Conservation (phyloP, 2,888 invertebrate species). For the Boloria euphrosyne region DNA sequence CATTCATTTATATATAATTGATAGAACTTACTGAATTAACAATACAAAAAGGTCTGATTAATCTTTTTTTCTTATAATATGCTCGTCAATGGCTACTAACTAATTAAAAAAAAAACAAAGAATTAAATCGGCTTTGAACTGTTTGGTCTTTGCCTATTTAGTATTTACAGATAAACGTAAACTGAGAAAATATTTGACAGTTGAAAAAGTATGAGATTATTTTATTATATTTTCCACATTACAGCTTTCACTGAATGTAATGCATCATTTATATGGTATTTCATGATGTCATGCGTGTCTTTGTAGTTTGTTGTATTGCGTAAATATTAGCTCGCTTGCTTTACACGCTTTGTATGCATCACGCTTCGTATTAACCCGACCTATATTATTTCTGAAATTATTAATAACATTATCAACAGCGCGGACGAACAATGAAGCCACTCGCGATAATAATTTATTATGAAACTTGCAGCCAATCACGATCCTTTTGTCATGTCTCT, state of each 20-base stretch:
- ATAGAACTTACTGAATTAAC: no score
- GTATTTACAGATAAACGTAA: background rate
- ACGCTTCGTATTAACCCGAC: slow-evolving; percentile 25
- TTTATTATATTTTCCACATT: slow-evolving; percentile 7
- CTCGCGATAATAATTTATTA: slow-evolving; percentile 34
- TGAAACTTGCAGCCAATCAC: slow-evolving; percentile 33
- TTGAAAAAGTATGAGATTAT: background rate
- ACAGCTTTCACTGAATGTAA: slow-evolving; percentile 10
- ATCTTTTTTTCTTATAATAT: no score
- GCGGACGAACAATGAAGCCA: slow-evolving; percentile 31
- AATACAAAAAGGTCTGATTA: no score
- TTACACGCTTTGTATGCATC: slow-evolving; percentile 32
- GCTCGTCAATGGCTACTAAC: no score
- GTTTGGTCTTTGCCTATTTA: no score
- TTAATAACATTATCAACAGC: slow-evolving; percentile 35
- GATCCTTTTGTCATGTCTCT: slow-evolving; percentile 27
- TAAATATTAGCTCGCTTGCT: slow-evolving; percentile 36
- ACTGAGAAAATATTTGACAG: background rate
- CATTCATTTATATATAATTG: no score
- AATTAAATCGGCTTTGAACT: no score
- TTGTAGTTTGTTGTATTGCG: slow-evolving; percentile 31
- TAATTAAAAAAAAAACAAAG: no score
- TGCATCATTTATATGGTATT: slow-evolving; percentile 23
- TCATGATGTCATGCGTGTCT: slow-evolving; percentile 21
- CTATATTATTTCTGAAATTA: slow-evolving; percentile 33